A percentile compares a stretch with the other conserved stretches of the same genome.
Conservation (phyloP, 2,113 vertebrate species). For the Isichthys henryi region DNA sequence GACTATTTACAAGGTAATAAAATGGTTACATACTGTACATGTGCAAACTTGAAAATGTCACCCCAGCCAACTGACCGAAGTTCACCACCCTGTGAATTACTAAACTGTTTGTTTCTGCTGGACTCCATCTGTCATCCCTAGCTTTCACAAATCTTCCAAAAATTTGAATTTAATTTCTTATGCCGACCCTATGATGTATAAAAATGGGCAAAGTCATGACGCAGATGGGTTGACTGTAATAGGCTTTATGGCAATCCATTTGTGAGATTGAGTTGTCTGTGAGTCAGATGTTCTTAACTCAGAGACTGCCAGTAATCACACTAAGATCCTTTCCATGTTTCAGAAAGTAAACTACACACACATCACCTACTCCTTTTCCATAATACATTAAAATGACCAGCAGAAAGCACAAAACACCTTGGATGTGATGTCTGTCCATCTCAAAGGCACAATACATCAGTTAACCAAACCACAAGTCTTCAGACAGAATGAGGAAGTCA, state of each 20-base stretch:
- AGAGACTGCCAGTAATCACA: neutral
- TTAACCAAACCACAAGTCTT: neutral
- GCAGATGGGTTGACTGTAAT: neutral
- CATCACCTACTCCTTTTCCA: neutral
- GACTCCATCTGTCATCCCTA: neutral
- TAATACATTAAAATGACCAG: neutral
- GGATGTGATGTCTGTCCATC: neutral
- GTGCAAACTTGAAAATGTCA: neutral
- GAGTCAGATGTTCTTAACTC: neutral
- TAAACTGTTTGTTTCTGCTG: neutral
- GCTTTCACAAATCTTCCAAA: neutral
- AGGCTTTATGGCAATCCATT: neutral
- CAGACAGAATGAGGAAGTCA: neutral
- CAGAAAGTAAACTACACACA: neutral
- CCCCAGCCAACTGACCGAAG: neutral
- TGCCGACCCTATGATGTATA: neutral
- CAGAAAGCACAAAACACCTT: neutral
- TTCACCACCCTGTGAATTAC: neutral
- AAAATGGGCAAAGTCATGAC: neutral
- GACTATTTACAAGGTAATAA: neutral
- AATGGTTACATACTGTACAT: neutral
- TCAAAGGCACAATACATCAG: neutral
- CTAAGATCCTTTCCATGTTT: neutral
- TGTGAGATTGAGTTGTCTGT: neutral
- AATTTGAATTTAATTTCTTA: neutral